Evolutionary conservation across 2,113 vertebrate species (phyloP).

Genomic region (Otocyon megalotis): DNA sequence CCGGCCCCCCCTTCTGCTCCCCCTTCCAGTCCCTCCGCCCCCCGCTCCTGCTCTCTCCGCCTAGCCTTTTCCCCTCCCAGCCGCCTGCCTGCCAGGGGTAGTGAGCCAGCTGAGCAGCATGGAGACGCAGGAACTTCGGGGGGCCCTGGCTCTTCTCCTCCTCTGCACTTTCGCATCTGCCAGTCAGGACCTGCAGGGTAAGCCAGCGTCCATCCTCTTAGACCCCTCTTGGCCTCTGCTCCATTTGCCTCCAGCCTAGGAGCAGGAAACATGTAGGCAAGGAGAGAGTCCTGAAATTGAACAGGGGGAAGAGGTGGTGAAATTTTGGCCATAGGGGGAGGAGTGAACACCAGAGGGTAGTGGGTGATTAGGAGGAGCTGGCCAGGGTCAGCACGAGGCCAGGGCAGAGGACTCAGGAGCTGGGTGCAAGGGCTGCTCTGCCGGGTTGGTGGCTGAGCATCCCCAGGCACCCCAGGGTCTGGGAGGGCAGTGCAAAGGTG

Average conservation of each 20-base stretch:
- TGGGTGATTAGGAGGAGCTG: background rate
- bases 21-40: slow-evolving; percentile 74
- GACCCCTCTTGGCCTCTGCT: background rate
- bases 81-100: slow-evolving; percentile 73
- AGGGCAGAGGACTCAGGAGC: background rate
- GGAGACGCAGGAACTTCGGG: slow-evolving; percentile 78
- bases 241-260: background rate
- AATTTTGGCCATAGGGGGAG: background rate
- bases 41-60: slow-evolving; percentile 71
- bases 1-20: slow-evolving; percentile 10
- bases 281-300: slow-evolving; percentile 29
- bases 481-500: background rate
- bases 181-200: slow-evolving; percentile 86
- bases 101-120: slow-evolving; percentile 79
- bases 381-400: slow-evolving; percentile 34
- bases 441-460: background rate
- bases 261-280: slow-evolving; percentile 54
- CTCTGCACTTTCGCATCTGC: slow-evolving; percentile 78
- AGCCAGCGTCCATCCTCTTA: slow-evolving; percentile 59
- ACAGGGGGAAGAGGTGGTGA: slow-evolving; percentile 16
- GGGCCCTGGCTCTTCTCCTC: slow-evolving; percentile 79
- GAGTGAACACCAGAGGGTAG: background rate
- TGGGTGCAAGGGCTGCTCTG: slow-evolving; percentile 18
- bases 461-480: background rate
- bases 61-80: slow-evolving; percentile 80